phyloP scores from a whole-genome alignment of 2,113 vertebrate species.

The Stercorarius parasiticus region DNA sequence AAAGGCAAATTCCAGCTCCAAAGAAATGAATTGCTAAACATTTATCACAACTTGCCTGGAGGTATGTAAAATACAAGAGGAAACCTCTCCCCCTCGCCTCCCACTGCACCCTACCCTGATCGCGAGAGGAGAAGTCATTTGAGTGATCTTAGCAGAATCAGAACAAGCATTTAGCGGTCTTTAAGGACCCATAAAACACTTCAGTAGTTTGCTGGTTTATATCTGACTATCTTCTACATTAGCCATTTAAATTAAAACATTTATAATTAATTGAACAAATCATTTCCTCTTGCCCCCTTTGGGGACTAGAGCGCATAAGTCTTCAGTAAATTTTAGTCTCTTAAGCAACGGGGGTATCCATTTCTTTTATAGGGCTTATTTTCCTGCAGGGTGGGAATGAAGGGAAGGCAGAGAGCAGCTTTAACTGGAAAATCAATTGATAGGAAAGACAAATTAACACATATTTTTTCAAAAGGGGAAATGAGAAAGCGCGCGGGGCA shows the following conservation, averaged over 20 bases:
- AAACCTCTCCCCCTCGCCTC: not conserved
- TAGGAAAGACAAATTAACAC: not conserved
- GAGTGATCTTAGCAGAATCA: constrained; percentile 23
- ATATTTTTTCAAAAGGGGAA: not conserved
- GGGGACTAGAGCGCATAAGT: not conserved
- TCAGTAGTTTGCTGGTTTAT: constrained; percentile 34
- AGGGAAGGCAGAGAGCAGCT: constrained; percentile 29
- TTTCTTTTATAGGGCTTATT: not conserved
- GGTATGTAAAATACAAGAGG: constrained; percentile 16
- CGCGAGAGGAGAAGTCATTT: not conserved
- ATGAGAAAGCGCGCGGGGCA: not conserved
- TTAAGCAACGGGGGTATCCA: constrained; percentile 10
- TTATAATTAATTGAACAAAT: constrained; percentile 74
- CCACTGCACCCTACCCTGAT: not conserved
- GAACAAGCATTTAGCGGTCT: constrained; percentile 55
- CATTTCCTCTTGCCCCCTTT: not conserved
- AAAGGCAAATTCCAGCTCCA: not conserved
- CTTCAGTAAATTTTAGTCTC: constrained; percentile 38
- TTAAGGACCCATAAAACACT: constrained; percentile 63
- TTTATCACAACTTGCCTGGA: not conserved
- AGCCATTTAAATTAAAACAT: constrained; percentile 71
- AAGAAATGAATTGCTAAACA: not conserved
- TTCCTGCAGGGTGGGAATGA: constrained; percentile 34
- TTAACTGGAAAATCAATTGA: constrained; percentile 50
- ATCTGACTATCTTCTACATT: constrained; percentile 56